phyloP scores from a whole-genome alignment of 1,140 invertebrate species.

The Plutomurus gul region DNA sequence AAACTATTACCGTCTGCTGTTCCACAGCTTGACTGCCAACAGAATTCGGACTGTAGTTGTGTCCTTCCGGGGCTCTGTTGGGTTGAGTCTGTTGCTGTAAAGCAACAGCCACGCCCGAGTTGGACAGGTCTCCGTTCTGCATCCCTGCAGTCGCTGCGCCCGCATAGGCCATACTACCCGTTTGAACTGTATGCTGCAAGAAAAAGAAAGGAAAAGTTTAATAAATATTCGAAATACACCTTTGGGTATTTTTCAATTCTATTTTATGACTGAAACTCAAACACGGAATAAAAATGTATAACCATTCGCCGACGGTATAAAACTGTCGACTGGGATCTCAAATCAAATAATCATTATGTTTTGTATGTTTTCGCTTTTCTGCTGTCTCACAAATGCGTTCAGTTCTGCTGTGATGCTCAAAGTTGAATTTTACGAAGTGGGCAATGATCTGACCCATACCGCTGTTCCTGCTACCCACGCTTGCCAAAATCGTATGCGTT shows the following conservation, averaged over 20 bases:
- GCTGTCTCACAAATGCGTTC: no score
- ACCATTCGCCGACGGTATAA: no score
- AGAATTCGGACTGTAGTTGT: slow-evolving; percentile 38
- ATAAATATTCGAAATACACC: not conserved
- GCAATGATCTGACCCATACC: no score
- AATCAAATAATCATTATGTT: no score
- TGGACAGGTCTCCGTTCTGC: slow-evolving; percentile 50
- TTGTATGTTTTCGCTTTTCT: no score
- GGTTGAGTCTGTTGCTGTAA: slow-evolving; percentile 45
- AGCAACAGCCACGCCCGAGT: slow-evolving; percentile 44
- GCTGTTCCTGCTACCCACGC: no score
- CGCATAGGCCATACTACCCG: slow-evolving; percentile 65
- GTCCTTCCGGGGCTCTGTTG: slow-evolving; percentile 22
- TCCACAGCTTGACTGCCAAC: slow-evolving; percentile 51
- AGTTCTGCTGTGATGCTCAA: no score
- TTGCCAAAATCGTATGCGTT: no score
- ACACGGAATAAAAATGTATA: not conserved
- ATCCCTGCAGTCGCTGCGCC: slow-evolving; percentile 41
- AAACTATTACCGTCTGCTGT: slow-evolving; percentile 50
- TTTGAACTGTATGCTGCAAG: slow-evolving; percentile 92
- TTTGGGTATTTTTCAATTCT: no score
- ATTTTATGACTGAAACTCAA: not conserved
- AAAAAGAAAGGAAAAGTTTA: slow-evolving; percentile 56
- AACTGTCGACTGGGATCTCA: no score
- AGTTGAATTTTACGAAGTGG: no score